A percentile compares a stretch with the other conserved stretches of the same genome.
phyloP scores from a whole-genome alignment of 1,140 invertebrate species.

The Drosophila jambulina region DNA sequence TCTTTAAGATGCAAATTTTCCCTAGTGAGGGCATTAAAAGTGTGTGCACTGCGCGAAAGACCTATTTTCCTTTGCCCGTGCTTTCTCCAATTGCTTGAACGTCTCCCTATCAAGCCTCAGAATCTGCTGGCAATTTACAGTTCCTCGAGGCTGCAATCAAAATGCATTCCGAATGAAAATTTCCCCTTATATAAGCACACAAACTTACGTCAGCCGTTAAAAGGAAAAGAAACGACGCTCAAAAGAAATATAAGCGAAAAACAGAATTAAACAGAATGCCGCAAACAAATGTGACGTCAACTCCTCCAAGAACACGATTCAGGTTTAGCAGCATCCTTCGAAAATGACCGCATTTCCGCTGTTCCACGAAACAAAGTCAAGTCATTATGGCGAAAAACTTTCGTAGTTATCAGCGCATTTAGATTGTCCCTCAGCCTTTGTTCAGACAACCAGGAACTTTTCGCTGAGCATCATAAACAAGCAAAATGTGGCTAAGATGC shows the following conservation, averaged over 20 bases:
- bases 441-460: slow-evolving; percentile 15
- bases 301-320: slow-evolving; percentile 9
- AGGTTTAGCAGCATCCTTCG: slow-evolving; percentile 32
- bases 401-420: slow-evolving; percentile 41
- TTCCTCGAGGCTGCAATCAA: slow-evolving; percentile 43
- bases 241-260: slow-evolving; percentile 24
- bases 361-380: slow-evolving; percentile 16
- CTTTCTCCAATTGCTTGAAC: background rate
- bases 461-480: slow-evolving; percentile 26
- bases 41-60: background rate
- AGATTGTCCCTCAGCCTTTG: slow-evolving; percentile 37
- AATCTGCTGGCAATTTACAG: slow-evolving; percentile 49
- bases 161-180: slow-evolving; percentile 42
- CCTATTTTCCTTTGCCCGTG: background rate
- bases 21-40: background rate
- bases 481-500: slow-evolving; percentile 13
- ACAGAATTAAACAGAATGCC: slow-evolving; percentile 43
- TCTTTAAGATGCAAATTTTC: background rate
- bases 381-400: slow-evolving; percentile 36
- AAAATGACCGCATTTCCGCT: slow-evolving; percentile 34
- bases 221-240: background rate
- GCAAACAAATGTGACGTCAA: slow-evolving; percentile 49
- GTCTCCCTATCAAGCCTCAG: slow-evolving; percentile 18
- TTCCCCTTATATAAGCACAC: slow-evolving; percentile 32
- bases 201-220: slow-evolving; percentile 44